phyloP scores from a whole-genome alignment of 2,888 invertebrate species.

The Caenorhabditis virilis region DNA sequence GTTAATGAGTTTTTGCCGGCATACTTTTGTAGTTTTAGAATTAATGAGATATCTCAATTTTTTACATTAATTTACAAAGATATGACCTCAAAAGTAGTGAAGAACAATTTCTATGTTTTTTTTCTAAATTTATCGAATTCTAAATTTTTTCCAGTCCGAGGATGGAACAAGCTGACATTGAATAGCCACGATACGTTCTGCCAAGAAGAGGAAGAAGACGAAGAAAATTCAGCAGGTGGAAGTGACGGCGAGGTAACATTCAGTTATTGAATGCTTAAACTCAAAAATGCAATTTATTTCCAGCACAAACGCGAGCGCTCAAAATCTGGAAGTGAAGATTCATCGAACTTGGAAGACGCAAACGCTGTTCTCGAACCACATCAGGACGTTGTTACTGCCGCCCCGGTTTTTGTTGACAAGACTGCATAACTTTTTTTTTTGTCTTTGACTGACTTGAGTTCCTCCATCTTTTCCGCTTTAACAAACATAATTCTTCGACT shows the following conservation, averaged over 20 bases:
- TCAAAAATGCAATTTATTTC: background rate
- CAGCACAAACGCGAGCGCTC: constrained; percentile 19
- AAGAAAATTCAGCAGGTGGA: constrained; percentile 40
- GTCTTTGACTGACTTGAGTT: background rate
- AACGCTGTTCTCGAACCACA: constrained; percentile 16
- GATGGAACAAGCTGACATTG: constrained; percentile 61
- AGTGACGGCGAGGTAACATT: constrained; percentile 38
- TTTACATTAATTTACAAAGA: too few species aligned
- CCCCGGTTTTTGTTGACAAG: constrained; percentile 32
- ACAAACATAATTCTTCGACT: constrained; percentile 25
- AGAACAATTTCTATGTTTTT: too few species aligned
- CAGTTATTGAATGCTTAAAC: constrained; percentile 10
- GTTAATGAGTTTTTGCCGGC: too few species aligned
- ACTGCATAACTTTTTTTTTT: background rate
- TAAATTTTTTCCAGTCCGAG: constrained; percentile 55
- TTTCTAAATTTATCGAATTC: too few species aligned
- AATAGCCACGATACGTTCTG: constrained; percentile 59
- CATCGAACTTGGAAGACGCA: constrained; percentile 21
- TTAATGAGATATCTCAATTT: too few species aligned
- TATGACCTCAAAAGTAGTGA: background rate
- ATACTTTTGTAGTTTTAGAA: too few species aligned
- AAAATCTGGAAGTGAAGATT: constrained; percentile 40
- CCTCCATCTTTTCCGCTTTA: constrained; percentile 19
- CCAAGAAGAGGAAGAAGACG: constrained; percentile 65
- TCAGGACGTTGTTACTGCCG: constrained; percentile 30